Conservation (phyloP, 2,888 invertebrate genomes). For the Galeopsomyia nigrocyanea region DNA sequence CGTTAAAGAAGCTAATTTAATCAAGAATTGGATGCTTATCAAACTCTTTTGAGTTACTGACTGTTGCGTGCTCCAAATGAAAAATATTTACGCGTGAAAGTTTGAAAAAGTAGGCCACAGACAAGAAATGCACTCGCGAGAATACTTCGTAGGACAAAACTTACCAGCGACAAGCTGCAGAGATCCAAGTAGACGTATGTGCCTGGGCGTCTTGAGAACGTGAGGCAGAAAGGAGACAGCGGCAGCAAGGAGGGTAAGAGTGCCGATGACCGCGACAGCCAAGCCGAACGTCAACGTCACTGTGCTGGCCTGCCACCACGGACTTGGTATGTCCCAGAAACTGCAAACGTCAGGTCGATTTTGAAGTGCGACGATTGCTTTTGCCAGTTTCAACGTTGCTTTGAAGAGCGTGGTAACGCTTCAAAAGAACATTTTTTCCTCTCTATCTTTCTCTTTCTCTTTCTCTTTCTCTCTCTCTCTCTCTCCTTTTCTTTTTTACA, state of each 20-base stretch:
- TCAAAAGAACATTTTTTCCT: too few species aligned
- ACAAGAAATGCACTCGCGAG: too few species aligned
- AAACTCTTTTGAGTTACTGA: too few species aligned
- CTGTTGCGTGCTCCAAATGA: too few species aligned
- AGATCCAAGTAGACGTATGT: constrained; percentile 73
- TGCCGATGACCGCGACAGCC: constrained; percentile 73
- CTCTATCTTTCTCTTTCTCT: background rate
- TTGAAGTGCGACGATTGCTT: too few species aligned
- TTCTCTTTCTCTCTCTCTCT: background rate
- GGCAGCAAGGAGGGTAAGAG: constrained; percentile 73
- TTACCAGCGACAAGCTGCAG: constrained; percentile 76
- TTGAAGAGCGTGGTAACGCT: too few species aligned
- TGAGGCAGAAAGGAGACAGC: constrained; percentile 75
- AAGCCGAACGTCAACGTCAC: constrained; percentile 75
- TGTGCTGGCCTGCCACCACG: constrained; percentile 79
- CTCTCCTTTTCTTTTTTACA: too few species aligned
- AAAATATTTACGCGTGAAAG: too few species aligned
- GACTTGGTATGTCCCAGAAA: constrained; percentile 78
- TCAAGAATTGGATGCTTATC: too few species aligned
- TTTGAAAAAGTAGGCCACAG: too few species aligned
- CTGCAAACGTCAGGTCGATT: constrained; percentile 59
- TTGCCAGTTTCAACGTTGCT: constrained; percentile 24
- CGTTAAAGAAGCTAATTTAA: too few species aligned
- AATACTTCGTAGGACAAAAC: constrained; percentile 48
- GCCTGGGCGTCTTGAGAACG: constrained; percentile 72